Conservation (phyloP, 2,797 vertebrate genomes). For the Muscicapa striata region DNA sequence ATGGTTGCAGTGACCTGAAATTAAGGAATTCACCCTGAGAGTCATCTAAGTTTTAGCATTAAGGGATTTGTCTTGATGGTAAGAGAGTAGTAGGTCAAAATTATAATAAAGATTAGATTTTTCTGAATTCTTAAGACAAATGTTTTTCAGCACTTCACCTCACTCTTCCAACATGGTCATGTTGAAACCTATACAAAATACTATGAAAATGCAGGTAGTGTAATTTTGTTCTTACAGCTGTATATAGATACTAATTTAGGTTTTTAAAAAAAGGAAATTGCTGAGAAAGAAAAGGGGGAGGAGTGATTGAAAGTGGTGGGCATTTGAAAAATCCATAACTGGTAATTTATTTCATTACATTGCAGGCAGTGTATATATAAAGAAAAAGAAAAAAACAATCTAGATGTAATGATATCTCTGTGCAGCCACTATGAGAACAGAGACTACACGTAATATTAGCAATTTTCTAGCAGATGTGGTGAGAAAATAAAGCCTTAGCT, state of each 20-base stretch:
- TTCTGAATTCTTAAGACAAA: background rate
- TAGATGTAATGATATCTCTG: background rate
- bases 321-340: background rate
- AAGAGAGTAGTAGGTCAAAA: background rate
- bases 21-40: background rate
- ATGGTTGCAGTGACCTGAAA: background rate
- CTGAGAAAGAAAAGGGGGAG: fast-evolving
- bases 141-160: background rate
- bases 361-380: background rate
- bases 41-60: background rate
- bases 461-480: background rate
- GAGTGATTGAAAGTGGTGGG: background rate
- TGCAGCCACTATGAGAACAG: background rate
- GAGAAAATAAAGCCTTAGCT: background rate
- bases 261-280: background rate
- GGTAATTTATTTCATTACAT: background rate
- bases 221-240: background rate
- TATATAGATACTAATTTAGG: background rate
- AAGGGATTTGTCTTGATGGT: background rate
- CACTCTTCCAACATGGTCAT: background rate
- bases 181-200: background rate
- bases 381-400: background rate
- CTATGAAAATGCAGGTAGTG: background rate
- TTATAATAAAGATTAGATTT: background rate
- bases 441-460: background rate